These are phyloP conservation scores for Lochmaea crataegi DNA, from an alignment of 2,888 invertebrate genomes.

Conservation along the genomic window DNA sequence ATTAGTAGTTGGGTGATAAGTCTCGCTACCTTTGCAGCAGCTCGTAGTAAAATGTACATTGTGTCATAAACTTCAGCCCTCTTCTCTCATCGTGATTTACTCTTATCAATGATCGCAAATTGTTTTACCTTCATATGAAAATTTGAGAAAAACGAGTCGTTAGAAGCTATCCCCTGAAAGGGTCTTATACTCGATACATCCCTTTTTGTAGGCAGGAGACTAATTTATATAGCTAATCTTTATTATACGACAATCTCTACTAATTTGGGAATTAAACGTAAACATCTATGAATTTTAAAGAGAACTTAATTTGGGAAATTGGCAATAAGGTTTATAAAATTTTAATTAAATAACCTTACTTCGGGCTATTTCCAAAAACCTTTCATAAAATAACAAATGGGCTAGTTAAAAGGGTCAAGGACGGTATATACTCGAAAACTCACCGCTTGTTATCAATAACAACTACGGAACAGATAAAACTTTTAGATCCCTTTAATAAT, in stretches of 20 bases:
- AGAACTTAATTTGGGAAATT: slow-evolving; percentile 26
- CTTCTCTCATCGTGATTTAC: too few species aligned
- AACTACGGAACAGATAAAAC: neutral
- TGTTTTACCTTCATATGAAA: too few species aligned
- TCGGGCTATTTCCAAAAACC: slow-evolving; percentile 13
- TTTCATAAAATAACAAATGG: slow-evolving; percentile 3
- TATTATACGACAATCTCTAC: slow-evolving; percentile 43
- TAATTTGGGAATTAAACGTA: slow-evolving; percentile 39
- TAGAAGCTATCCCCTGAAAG: too few species aligned
- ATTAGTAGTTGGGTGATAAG: too few species aligned
- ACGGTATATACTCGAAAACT: neutral
- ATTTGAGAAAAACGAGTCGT: too few species aligned
- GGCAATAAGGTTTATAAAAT: slow-evolving; percentile 22
- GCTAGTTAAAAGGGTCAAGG: neutral
- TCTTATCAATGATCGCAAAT: too few species aligned
- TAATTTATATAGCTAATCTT: slow-evolving; percentile 38
- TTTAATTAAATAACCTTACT: slow-evolving; percentile 28
- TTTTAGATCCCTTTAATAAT: neutral
- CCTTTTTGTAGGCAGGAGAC: slow-evolving; percentile 22
- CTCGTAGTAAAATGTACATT: too few species aligned
- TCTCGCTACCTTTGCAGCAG: too few species aligned
- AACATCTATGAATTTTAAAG: slow-evolving; percentile 43
- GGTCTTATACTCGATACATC: neutral
- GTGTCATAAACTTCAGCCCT: too few species aligned
- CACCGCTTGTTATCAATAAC: neutral